These are phyloP conservation scores for Sciurus vulgaris DNA, from an alignment of 2,797 vertebrate species.

Conservation along the genomic window DNA sequence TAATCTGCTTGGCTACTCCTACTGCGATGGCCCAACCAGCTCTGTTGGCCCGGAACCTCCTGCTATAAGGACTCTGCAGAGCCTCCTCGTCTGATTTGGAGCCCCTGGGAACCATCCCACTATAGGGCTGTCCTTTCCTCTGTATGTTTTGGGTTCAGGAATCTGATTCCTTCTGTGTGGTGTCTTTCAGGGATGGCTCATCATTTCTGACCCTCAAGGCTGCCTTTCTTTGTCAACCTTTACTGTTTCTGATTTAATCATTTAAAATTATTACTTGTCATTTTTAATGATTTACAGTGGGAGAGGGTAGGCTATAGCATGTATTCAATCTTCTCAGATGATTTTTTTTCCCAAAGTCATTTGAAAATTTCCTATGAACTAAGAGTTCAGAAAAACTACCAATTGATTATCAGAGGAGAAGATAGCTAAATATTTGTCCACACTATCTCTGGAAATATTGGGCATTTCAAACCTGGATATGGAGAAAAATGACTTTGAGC, in stretches of 20 bases:
- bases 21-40: not conserved
- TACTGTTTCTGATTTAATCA: not conserved
- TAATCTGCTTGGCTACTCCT: not conserved
- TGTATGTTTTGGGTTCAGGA: not conserved
- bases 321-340: not conserved
- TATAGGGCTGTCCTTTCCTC: not conserved
- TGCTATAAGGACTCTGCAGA: not conserved
- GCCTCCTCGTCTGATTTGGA: not conserved
- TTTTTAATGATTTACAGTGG: not conserved
- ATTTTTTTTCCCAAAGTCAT: slow-evolving; percentile 41
- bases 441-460: slow-evolving; percentile 1
- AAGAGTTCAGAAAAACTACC: slow-evolving; percentile 47
- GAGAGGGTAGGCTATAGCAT: not conserved
- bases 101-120: not conserved
- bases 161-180: not conserved
- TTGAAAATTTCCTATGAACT: slow-evolving; percentile 1
- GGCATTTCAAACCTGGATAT: slow-evolving; percentile 12
- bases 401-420: not conserved
- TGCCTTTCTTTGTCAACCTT: slow-evolving; percentile 13
- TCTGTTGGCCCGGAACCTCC: not conserved
- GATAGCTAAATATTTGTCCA: slow-evolving; percentile 17
- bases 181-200: not conserved
- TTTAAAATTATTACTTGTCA: slow-evolving; percentile 17
- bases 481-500: slow-evolving; percentile 6
- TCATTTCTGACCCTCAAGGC: not conserved